A percentile compares a stretch with the other conserved stretches of the same genome.
These are phyloP conservation scores for Pyrrhia umbra DNA, from an alignment of 2,888 invertebrate genomes.

Conservation along the genomic window DNA sequence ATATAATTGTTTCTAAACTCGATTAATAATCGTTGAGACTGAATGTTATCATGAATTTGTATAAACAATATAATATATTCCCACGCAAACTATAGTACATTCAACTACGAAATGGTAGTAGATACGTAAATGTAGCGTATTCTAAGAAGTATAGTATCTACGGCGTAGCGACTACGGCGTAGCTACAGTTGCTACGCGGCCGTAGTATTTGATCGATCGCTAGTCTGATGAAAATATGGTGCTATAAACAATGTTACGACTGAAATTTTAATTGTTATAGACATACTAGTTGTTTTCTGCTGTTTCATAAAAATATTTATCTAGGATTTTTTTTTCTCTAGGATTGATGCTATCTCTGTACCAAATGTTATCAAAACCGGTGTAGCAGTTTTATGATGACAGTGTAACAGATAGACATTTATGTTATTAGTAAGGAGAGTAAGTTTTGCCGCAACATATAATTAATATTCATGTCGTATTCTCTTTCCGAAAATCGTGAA, in stretches of 20 bases:
- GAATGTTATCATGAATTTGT: background rate
- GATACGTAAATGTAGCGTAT: background rate
- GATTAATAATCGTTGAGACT: background rate
- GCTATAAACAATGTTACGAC: background rate
- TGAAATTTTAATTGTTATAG: background rate
- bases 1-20: background rate
- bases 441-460: background rate
- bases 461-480: conserved; percentile 20
- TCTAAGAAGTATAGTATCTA: conserved; percentile 18
- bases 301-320: background rate
- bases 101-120: background rate
- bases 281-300: background rate
- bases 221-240: conserved; percentile 1
- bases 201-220: conserved; percentile 35
- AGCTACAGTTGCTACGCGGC: conserved; percentile 32
- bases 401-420: background rate
- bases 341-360: background rate
- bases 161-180: conserved; percentile 28
- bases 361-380: background rate
- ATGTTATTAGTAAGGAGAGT: background rate
- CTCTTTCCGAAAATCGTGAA: conserved; percentile 28
- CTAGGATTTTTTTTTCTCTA: background rate
- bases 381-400: background rate
- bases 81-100: background rate
- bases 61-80: no score